Base-by-base conservation (phyloP, 92 coral and sea anemone genomes). In the Palythoa heliodiscus region DNA sequence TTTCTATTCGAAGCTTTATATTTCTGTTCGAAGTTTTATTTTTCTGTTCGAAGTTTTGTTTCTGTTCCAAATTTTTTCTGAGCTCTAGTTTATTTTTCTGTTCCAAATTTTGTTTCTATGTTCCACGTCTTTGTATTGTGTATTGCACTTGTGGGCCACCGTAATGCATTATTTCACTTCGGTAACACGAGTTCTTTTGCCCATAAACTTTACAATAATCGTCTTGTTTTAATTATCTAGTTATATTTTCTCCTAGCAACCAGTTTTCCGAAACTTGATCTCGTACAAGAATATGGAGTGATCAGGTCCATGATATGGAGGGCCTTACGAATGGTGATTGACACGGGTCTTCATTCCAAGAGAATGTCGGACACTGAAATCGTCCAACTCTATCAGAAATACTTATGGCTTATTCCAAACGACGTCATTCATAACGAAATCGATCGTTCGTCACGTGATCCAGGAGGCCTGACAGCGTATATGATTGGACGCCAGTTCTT, bases 351-450 rank as follows among this genome's bases (percentile, higher is more conserved):
- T 66, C 84, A 80, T 29, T 80, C 84, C 15, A 64, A 40, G 58
- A 17, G 60, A 43, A 80, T 80, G 84, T 12, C 84, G 6, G 24
- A 68, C 57, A 24, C 43, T 15, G 20, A 80, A 64, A 67, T 80
- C 47, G 0, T 17, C 43, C 60, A 64, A 47, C 53, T 80, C 20
- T 80, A 80, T 67, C 84, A 57, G 25, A 47, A 66, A 67, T 22
- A 80, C 58, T 48, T 80, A 66, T 80, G 84, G 84, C 20, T 80
- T 38, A 50, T 80, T 20, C 84, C 84, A 23, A 66, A 39, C 24
- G 84, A 80, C 74, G 84, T 80, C n/a, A 80, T 80, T 48, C 61
- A 64, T 39, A 80, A 80, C 61, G 84, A 80, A 66, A 80, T 80
- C 7, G 70, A 68, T 61, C 72, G 84, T 63, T 80, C 84, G 12